Conservation (phyloP, 2,113 vertebrate species). For the Cairina moschata region DNA sequence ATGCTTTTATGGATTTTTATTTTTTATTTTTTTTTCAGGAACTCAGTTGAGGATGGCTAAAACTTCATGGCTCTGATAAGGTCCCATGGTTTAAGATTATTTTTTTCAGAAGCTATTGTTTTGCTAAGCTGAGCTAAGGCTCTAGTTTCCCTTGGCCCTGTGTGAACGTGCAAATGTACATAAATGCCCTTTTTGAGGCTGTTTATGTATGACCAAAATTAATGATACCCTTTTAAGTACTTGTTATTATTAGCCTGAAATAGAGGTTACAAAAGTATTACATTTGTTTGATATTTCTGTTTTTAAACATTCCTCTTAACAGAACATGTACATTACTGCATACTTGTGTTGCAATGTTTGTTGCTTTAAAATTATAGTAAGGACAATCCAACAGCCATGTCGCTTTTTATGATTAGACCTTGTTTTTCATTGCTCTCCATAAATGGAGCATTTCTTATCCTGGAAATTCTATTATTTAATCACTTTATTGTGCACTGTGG, state of each 20-base stretch:
- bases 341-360: not conserved
- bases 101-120: not conserved
- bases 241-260: not conserved
- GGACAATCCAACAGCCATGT: not conserved
- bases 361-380: not conserved
- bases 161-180: not conserved
- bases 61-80: not conserved
- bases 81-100: not conserved
- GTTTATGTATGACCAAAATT: not conserved
- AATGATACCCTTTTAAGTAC: not conserved
- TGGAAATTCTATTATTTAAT: not conserved
- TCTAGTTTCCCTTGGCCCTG: accelerated
- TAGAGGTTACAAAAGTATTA: not conserved
- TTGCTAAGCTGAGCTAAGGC: not conserved
- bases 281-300: not conserved
- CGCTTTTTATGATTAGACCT: accelerated
- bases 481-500: not conserved
- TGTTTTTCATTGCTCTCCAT: not conserved
- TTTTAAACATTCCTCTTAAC: accelerated
- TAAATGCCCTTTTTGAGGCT: not conserved
- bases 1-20: not conserved
- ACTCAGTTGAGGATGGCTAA: not conserved
- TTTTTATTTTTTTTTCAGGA: not conserved
- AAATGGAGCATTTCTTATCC: not conserved
- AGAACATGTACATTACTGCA: accelerated